These are phyloP conservation scores for Enteromius unitaeniatus DNA, from an alignment of 2,797 vertebrate species.

Conservation along the genomic window DNA sequence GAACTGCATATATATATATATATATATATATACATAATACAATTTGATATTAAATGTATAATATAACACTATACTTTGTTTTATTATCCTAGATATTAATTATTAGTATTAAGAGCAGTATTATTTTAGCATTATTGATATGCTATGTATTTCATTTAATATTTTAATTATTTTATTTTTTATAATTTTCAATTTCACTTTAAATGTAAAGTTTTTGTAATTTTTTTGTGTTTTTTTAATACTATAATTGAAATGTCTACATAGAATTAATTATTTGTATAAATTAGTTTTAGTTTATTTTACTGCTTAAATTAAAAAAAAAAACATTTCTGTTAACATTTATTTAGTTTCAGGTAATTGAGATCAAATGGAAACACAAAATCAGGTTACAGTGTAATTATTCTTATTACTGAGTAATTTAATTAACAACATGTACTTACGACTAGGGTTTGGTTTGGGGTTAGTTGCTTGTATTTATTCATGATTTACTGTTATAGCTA, in stretches of 20 bases:
- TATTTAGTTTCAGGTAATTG: neutral
- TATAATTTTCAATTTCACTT: neutral
- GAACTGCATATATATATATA: neutral
- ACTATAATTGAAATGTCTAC: neutral
- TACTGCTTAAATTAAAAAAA: neutral
- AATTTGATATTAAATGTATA: neutral
- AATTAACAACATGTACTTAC: neutral
- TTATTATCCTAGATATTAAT: too few species aligned
- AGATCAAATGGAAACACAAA: neutral
- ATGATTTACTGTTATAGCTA: neutral
- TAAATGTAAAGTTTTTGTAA: neutral
- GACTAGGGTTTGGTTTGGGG: neutral
- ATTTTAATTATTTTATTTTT: neutral
- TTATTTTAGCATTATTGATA: neutral
- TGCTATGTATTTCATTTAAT: neutral
- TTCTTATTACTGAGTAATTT: neutral
- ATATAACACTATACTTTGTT: neutral
- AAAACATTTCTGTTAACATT: neutral
- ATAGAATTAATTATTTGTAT: neutral
- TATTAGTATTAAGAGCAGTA: neutral
- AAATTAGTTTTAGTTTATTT: neutral
- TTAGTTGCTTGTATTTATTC: neutral
- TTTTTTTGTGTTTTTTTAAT: neutral
- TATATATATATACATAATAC: too few species aligned
- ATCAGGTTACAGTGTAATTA: neutral